Base-by-base conservation (phyloP, 2,888 invertebrate genomes). In the Rhamnusium bicolor region DNA sequence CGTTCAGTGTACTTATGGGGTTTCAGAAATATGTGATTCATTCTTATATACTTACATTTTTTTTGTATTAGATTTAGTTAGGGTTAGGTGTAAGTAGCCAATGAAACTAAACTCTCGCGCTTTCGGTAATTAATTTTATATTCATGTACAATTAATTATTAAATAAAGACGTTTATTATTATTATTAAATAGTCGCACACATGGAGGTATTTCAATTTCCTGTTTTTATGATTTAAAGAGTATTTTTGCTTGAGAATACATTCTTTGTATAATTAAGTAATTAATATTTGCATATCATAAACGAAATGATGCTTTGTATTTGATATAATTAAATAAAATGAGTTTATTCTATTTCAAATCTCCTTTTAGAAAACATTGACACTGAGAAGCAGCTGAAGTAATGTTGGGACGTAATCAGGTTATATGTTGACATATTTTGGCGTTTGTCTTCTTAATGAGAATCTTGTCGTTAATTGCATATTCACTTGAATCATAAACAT, bases 401-500 rank as follows among this genome's bases (percentile, higher is more conserved):
- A 16, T 27, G 63, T 19, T 27, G 51, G 29, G 3, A 12, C 40
- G 40, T 60, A 60, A 60, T 60, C 60, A 60, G 60, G 40, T 60
- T 60, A 29, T 40, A 60, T 18, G 51, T 51, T 65, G 47, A 66
- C 74, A 63, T 76, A 80, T 82, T 81, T 81, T 76, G 79, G 77
- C 79, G 80, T 84, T 83, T 81, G 82, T 81, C 80, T 77, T 72
- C 77, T 79, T 84, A 84, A 85, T 83, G 85, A 85, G 84, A 82
- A 74, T 80, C 80, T 82, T 81, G 82, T 82, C 82, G 84, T 82
- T 85, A 85, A 85, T 85, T 85, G 85, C 84, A 81, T 83, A 84
- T 84, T 85, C 83, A 83, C 80, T 78, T 74, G 82, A 80, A 83
- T 82, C 82, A 83, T 84, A 85, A 85, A 85, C 85, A 84, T 85